These are phyloP conservation scores for Lepidostoma basale DNA, from an alignment of 1,140 invertebrate species.

Conservation along the genomic window DNA sequence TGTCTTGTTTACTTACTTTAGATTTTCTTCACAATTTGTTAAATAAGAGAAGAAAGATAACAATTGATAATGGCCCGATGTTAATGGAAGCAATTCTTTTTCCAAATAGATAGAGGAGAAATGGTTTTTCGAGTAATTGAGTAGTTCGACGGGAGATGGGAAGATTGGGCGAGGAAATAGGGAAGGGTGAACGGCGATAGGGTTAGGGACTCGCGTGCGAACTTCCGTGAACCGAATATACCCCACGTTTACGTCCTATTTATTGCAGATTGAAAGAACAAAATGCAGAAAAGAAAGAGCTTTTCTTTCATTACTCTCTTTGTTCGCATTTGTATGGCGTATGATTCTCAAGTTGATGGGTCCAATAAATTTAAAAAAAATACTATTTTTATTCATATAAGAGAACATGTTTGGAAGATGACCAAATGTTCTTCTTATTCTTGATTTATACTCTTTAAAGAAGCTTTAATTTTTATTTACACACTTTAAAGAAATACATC, in stretches of 20 bases:
- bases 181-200: not conserved
- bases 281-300: not conserved
- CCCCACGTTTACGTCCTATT: no score
- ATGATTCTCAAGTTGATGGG: no score
- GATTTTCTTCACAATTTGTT: no score
- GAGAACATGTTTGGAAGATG: no score
- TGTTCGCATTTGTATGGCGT: not conserved
- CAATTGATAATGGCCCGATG: conserved; percentile 2
- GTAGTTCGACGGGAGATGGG: conserved; percentile 10
- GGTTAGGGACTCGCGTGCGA: not conserved
- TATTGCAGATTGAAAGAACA: not conserved
- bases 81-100: conserved; percentile 20
- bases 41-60: conserved; percentile 8
- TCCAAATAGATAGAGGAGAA: conserved; percentile 6
- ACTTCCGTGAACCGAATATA: no score
- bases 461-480: no score
- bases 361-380: no score
- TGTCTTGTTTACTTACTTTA: no score
- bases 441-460: no score
- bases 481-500: no score
- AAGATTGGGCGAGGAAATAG: not conserved
- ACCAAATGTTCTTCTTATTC: no score
- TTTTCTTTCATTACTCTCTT: not conserved
- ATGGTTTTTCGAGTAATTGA: conserved; percentile 28
- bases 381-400: no score